Evolutionary conservation across 2,113 vertebrate species (phyloP), one percentile per base, ranked within the genome.

Genomic region (Pterophyllum scalare): DNA sequence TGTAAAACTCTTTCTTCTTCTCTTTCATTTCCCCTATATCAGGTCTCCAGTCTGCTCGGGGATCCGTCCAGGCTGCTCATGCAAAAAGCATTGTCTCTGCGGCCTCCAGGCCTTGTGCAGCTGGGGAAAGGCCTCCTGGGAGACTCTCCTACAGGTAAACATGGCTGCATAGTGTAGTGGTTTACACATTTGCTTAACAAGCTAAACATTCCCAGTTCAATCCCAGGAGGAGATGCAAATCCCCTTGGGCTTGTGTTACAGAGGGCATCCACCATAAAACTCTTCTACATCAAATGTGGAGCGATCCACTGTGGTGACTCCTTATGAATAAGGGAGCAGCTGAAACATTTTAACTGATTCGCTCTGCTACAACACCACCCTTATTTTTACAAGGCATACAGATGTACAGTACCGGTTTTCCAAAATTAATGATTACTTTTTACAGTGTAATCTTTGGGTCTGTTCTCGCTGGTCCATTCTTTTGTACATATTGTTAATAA

Each of bases 21-120:
- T 20, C 61, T 59, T 28, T 49, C 31, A 70, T 82, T 33, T 78
- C 59, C 26, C 60, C 3, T 57, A 49, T 49, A 91, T 6, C 20
- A 99, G 98, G 96, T 98, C 78, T 96, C 97, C 1, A 96, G 98
- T 92, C 95, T 99, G 81, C 96, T 99, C 58, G 98, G 98, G 80
- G 98, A 99, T 5, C 97, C 98, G 67, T 97, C 98, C 72, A 88
- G 95, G 3, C 90, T 98, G 94, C 95, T 98, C 0, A 96, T 99
- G 70, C 98, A 98, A 84, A 96, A 97, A 2, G 95, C 97, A 0
- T 90, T 98, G 89, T 97, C 97, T 67, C 92, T 97, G 56, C 95
- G 97, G 59, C 89, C 96, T 46, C 84, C 95, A 0, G 94, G 96
- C 20, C 88, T 96, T 0, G 56, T 96, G 90, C 90, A 92, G 9